Conservation (phyloP, 53 echinoderm and acorn worm genomes). For the Arbacia lixula region DNA sequence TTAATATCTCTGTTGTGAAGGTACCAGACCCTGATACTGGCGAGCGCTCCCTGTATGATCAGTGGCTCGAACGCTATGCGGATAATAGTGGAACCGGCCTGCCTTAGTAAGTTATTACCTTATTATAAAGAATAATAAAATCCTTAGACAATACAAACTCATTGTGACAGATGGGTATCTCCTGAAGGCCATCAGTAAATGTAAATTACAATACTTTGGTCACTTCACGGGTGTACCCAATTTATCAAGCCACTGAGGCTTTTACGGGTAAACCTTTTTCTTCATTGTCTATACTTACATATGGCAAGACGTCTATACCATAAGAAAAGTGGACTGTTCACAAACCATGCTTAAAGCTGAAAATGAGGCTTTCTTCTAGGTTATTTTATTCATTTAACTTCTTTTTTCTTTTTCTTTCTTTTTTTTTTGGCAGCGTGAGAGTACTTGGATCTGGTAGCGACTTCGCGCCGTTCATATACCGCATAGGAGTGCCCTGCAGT, state of each 20-base stretch:
- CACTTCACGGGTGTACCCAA: too few species aligned
- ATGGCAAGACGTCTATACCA: too few species aligned
- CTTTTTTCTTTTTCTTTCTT: neutral
- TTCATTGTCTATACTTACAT: too few species aligned
- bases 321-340: too few species aligned
- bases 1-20: neutral
- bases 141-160: too few species aligned
- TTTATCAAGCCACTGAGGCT: too few species aligned
- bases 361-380: neutral
- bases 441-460: conserved; percentile 97
- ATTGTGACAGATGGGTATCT: too few species aligned
- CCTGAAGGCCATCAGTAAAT: too few species aligned
- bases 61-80: conserved; percentile 7
- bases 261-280: too few species aligned
- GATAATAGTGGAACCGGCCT: conserved; percentile 2
- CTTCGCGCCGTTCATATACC: conserved; percentile 84
- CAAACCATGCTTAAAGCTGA: too few species aligned
- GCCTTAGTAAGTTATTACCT: neutral
- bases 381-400: neutral
- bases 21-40: conserved; percentile 38
- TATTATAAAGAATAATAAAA: too few species aligned
- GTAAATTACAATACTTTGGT: too few species aligned
- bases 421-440: conserved; percentile 54
- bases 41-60: conserved; percentile 29
- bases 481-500: conserved; percentile 83